Percentiles rank a stretch among this genome's conserved stretches.
phyloP scores from a whole-genome alignment of 2,113 vertebrate species.

The Corythaeola cristata region DNA sequence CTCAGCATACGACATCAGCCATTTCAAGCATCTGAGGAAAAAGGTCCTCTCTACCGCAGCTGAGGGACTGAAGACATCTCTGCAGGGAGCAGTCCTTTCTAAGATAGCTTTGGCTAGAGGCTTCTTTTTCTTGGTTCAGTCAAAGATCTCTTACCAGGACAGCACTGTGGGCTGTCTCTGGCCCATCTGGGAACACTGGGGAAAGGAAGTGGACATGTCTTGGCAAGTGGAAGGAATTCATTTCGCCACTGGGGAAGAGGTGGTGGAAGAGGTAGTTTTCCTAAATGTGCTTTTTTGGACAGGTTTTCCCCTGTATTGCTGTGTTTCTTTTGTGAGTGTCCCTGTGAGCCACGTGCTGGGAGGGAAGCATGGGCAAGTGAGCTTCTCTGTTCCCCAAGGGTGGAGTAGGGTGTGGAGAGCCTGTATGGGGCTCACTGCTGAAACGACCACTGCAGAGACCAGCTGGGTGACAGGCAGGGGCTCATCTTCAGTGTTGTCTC shows the following conservation, averaged over 20 bases:
- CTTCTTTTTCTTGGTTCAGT: neutral
- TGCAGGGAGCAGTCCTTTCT: neutral
- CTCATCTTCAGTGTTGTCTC: neutral
- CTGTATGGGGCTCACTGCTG: neutral
- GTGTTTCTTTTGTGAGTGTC: neutral
- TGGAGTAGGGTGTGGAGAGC: neutral
- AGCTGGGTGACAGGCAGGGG: neutral
- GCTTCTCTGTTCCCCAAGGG: neutral
- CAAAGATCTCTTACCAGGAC: neutral
- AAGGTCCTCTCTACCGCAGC: neutral
- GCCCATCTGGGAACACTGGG: neutral
- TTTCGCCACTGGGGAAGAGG: neutral
- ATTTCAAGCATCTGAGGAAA: neutral
- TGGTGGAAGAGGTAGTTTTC: neutral
- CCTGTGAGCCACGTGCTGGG: fast-evolving
- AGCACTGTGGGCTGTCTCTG: neutral
- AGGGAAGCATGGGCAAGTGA: neutral
- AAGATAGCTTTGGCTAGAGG: neutral
- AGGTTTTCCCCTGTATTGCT: neutral
- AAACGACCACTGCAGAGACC: neutral
- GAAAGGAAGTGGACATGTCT: neutral
- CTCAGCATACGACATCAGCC: neutral
- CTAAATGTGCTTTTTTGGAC: neutral
- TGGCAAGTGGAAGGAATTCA: neutral
- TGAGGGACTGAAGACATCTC: neutral